A percentile compares a stretch with the other conserved stretches of the same genome.
These are phyloP conservation scores for Zaprionus camerounensis DNA, from an alignment of 1,140 invertebrate species.

Conservation along the genomic window DNA sequence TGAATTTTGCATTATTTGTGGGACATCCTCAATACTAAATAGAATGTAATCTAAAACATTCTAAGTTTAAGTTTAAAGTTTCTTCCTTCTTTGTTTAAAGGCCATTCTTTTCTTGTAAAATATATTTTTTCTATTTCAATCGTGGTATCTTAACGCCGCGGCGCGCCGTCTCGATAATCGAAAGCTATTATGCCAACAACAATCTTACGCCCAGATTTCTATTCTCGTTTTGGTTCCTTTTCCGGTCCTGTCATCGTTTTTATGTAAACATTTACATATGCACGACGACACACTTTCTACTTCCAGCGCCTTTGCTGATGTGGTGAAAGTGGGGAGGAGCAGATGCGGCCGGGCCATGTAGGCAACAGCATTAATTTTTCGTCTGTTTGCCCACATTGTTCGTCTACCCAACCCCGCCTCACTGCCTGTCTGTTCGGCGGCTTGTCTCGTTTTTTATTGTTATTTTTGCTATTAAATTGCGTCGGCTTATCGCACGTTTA, in stretches of 20 bases:
- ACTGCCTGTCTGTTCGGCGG: slow-evolving; percentile 41
- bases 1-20: too few relatives aligned
- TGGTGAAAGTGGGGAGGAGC: neutral
- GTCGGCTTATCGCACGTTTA: slow-evolving; percentile 81
- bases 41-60: too few relatives aligned
- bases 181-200: slow-evolving; percentile 79
- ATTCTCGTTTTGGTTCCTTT: slow-evolving; percentile 4
- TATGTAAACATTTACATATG: slow-evolving; percentile 80
- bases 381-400: slow-evolving; percentile 65
- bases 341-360: neutral
- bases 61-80: neutral
- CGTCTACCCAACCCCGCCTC: neutral
- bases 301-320: slow-evolving; percentile 56
- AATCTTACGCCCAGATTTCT: slow-evolving; percentile 63
- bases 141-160: slow-evolving; percentile 3
- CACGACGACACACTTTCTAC: slow-evolving; percentile 70
- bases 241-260: slow-evolving; percentile 44
- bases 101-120: neutral
- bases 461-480: slow-evolving; percentile 83
- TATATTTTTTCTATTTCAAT: slow-evolving; percentile 15
- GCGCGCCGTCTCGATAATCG: slow-evolving; percentile 61
- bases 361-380: slow-evolving; percentile 68
- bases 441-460: slow-evolving; percentile 78
- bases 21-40: too few relatives aligned
- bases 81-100: neutral